Evolutionary conservation across 1,140 invertebrate genomes (phyloP).

Genomic region (Pantala flavescens): DNA sequence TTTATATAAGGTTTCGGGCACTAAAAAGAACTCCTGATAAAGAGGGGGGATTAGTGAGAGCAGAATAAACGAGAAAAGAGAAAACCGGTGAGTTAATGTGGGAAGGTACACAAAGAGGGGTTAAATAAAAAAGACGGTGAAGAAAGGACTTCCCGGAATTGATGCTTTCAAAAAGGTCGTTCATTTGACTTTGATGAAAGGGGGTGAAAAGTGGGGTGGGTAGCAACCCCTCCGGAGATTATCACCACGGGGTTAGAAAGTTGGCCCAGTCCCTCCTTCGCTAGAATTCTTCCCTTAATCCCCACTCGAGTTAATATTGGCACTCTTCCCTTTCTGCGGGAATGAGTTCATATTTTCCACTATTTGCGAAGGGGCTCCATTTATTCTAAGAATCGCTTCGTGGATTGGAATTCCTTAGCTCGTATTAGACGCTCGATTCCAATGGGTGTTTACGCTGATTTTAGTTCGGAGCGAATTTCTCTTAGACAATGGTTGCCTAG

Average conservation of each 20-base stretch:
- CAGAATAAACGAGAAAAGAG: not conserved
- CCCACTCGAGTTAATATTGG: not conserved
- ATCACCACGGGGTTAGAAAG: not conserved
- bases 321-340: no score
- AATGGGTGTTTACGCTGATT: no score
- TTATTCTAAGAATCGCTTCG: no score
- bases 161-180: conserved; percentile 5
- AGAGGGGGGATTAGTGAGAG: not conserved
- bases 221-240: not conserved
- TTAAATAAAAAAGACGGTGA: not conserved
- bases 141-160: conserved; percentile 1
- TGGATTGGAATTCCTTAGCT: no score
- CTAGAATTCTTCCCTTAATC: not conserved
- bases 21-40: not conserved
- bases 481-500: no score
- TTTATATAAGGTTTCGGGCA: not conserved
- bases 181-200: conserved; percentile 3
- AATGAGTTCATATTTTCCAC: no score
- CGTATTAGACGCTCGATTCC: no score
- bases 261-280: not conserved
- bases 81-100: not conserved
- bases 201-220: not conserved
- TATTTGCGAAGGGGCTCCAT: no score
- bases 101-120: not conserved
- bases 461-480: no score